A percentile compares a stretch with the other conserved stretches of the same genome.
These are phyloP conservation scores for Trachymyrmex cornetzi DNA, from an alignment of 1,140 invertebrate genomes.

Conservation along the genomic window DNA sequence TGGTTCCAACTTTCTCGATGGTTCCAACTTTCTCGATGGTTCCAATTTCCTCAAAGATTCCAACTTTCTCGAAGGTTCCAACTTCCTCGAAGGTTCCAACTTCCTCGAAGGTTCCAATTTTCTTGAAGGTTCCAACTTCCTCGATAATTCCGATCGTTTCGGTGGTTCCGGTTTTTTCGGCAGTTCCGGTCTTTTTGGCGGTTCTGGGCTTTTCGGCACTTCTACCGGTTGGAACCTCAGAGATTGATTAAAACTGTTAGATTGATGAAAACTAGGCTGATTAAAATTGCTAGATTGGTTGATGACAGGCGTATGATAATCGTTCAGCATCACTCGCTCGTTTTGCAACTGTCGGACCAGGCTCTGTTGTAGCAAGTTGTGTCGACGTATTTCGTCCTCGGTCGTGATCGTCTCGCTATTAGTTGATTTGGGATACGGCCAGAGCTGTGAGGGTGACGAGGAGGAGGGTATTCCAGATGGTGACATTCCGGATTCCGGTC, in stretches of 20 bases:
- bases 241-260: conserved; percentile 20
- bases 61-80: conserved; percentile 4
- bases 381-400: conserved; percentile 81
- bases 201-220: conserved; percentile 16
- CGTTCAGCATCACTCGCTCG: conserved; percentile 62
- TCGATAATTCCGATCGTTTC: conserved; percentile 60
- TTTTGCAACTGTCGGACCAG: conserved; percentile 79
- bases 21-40: background rate
- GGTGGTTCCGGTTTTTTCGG: background rate
- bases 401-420: conserved; percentile 49
- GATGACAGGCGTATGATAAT: background rate
- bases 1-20: background rate
- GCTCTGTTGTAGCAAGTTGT: conserved; percentile 83
- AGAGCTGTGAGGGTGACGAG: conserved; percentile 45
- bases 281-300: conserved; percentile 42
- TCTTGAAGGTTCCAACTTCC: background rate
- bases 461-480: conserved; percentile 2
- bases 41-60: background rate
- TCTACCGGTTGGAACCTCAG: conserved; percentile 18
- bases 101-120: background rate
- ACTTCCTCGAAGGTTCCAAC: conserved; percentile 18
- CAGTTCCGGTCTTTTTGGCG: background rate
- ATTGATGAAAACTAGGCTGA: background rate
- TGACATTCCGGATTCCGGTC: background rate
- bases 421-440: conserved; percentile 23